phyloP scores from a whole-genome alignment of 2,888 invertebrate species.

The Amiota mariae region DNA sequence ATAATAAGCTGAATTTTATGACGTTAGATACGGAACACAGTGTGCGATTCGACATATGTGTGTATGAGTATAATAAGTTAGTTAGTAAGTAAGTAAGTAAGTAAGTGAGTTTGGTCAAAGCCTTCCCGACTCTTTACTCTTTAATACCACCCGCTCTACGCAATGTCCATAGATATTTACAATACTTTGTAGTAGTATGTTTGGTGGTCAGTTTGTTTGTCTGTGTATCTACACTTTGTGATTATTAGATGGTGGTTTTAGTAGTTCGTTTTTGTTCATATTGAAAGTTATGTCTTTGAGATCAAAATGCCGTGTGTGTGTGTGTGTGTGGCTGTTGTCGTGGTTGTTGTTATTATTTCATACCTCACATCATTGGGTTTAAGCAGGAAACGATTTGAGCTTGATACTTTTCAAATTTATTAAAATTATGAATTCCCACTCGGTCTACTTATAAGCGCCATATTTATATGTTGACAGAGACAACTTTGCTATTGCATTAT shows the following conservation, averaged over 20 bases:
- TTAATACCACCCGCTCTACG: constrained; percentile 48
- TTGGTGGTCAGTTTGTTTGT: not conserved
- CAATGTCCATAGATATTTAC: not conserved
- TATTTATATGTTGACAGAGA: too few relatives aligned
- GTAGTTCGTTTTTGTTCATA: constrained; percentile 21
- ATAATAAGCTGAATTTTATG: constrained; percentile 67
- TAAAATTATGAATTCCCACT: not conserved
- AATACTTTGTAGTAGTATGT: not conserved
- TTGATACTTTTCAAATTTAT: constrained; percentile 7
- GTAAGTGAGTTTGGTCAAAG: constrained; percentile 12
- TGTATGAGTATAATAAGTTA: constrained; percentile 46
- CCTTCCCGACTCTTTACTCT: constrained; percentile 49
- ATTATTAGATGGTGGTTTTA: constrained; percentile 24
- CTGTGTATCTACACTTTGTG: not conserved
- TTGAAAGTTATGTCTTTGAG: not conserved
- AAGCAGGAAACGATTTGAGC: constrained; percentile 11
- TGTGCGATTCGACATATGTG: constrained; percentile 41
- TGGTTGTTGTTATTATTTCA: not conserved
- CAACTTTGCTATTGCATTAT: not conserved
- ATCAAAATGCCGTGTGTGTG: not conserved
- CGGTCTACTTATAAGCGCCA: too few relatives aligned
- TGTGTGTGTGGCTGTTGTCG: not conserved
- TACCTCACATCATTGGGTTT: not conserved
- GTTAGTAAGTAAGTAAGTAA: too few relatives aligned
- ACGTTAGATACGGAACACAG: constrained; percentile 53